A percentile compares a stretch with the other conserved stretches of the same genome.
Evolutionary conservation across 37 sponge, comb jelly and placozoan species (phyloP).

Genomic region (Halichondria panicea): DNA sequence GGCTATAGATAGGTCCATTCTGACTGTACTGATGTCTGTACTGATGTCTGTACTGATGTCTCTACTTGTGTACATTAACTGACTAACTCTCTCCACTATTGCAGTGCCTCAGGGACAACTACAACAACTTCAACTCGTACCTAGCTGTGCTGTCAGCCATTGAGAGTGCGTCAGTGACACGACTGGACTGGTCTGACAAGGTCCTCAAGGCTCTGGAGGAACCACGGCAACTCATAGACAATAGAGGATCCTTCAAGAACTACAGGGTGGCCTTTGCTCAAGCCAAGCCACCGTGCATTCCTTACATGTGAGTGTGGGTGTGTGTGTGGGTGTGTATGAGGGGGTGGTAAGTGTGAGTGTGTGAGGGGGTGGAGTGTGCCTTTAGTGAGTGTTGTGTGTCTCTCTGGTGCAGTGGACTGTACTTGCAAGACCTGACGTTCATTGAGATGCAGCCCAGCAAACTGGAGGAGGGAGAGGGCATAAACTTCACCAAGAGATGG

Average conservation of each 20-base stretch:
- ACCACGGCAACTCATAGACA: conserved; percentile 80
- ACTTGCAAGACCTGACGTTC: conserved; percentile 73
- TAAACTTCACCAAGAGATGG: conserved; percentile 75
- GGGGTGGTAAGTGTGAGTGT: too few relatives aligned
- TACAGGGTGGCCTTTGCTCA: conserved; percentile 80
- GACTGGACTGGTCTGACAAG: conserved; percentile 87
- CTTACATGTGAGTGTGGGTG: conserved; percentile 90
- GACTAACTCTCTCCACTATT: not conserved
- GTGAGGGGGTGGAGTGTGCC: too few relatives aligned
- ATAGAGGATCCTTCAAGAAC: conserved; percentile 81
- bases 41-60: too few relatives aligned
- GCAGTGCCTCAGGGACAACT: conserved; percentile 58
- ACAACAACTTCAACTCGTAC: conserved; percentile 88
- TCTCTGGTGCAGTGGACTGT: conserved; percentile 67
- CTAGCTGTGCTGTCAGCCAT: conserved; percentile 87
- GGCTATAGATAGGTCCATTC: too few relatives aligned
- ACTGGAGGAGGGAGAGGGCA: conserved; percentile 40
- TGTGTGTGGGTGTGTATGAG: too few relatives aligned
- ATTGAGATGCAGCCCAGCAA: conserved; percentile 60
- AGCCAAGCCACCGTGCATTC: conserved; percentile 88
- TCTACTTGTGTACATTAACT: too few relatives aligned
- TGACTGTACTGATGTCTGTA: not conserved
- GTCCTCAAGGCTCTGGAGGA: conserved; percentile 79
- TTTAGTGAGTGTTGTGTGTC: too few relatives aligned
- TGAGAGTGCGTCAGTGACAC: conserved; percentile 74